Evolutionary conservation across 1,140 invertebrate species (phyloP).

Genomic region (Meloidogyne floridensis): DNA sequence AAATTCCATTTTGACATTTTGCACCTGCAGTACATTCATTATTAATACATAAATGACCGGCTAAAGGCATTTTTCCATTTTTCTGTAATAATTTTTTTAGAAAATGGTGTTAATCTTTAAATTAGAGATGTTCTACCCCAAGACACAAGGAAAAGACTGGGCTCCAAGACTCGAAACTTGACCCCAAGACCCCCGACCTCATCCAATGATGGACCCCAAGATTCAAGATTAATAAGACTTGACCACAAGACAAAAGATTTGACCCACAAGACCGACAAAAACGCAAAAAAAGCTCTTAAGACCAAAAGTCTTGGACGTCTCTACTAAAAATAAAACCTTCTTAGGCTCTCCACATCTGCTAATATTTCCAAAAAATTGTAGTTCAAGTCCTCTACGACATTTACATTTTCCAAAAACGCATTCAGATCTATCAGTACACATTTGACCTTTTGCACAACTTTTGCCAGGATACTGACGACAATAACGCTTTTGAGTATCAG

Average conservation of each 20-base stretch:
- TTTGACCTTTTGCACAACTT: slow-evolving; percentile 43
- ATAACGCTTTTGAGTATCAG: slow-evolving; percentile 12
- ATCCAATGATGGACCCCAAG: too few species aligned
- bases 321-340: not conserved
- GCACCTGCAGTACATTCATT: slow-evolving; percentile 16
- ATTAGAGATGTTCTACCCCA: not conserved
- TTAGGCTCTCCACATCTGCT: slow-evolving; percentile 18
- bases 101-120: not conserved
- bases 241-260: too few species aligned
- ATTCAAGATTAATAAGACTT: too few species aligned
- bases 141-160: too few species aligned
- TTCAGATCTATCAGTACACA: slow-evolving; percentile 40
- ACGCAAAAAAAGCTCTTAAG: too few species aligned
- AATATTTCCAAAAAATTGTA: not conserved
- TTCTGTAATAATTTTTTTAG: slow-evolving; percentile 50
- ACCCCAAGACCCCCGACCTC: too few species aligned
- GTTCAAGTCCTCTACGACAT: slow-evolving; percentile 34
- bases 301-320: too few species aligned
- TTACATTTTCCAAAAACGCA: slow-evolving; percentile 38
- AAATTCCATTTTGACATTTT: slow-evolving; percentile 21
- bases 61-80: slow-evolving; percentile 44
- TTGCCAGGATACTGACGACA: slow-evolving; percentile 48
- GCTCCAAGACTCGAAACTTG: too few species aligned
- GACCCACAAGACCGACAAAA: too few species aligned
- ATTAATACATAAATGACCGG: slow-evolving; percentile 44